Conservation (phyloP, 2,797 vertebrate species). For the Limosa lapponica region DNA sequence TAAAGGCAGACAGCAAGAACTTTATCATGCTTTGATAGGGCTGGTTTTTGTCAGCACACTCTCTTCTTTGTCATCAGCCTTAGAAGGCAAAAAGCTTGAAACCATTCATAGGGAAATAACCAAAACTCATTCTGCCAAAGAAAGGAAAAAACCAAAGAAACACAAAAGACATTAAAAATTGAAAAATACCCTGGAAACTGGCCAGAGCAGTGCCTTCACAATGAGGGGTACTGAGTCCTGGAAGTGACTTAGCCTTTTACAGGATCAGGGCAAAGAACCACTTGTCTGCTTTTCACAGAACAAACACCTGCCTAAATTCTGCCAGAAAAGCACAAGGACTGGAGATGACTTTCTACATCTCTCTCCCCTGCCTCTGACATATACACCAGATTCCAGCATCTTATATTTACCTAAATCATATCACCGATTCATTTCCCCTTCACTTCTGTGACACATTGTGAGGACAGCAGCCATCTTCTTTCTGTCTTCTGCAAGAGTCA, state of each 20-base stretch:
- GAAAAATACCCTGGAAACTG: background rate
- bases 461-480: background rate
- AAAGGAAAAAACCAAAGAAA: background rate
- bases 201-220: background rate
- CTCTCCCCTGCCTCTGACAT: background rate
- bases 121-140: background rate
- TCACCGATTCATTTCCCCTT: background rate
- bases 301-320: background rate
- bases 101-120: background rate
- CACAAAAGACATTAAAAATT: background rate
- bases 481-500: background rate
- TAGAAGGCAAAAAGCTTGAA: slow-evolving; percentile 39
- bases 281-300: background rate
- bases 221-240: background rate
- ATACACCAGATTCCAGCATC: background rate
- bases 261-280: background rate
- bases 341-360: background rate
- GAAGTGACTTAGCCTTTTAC: background rate
- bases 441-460: background rate
- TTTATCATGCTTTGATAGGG: slow-evolving; percentile 7
- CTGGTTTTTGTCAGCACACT: slow-evolving; percentile 37
- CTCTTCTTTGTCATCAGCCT: slow-evolving; percentile 30
- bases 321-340: background rate
- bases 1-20: slow-evolving; percentile 51
- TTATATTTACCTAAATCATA: background rate